phyloP scores from a whole-genome alignment of 2,888 invertebrate genomes.

The Ischnura elegans region DNA sequence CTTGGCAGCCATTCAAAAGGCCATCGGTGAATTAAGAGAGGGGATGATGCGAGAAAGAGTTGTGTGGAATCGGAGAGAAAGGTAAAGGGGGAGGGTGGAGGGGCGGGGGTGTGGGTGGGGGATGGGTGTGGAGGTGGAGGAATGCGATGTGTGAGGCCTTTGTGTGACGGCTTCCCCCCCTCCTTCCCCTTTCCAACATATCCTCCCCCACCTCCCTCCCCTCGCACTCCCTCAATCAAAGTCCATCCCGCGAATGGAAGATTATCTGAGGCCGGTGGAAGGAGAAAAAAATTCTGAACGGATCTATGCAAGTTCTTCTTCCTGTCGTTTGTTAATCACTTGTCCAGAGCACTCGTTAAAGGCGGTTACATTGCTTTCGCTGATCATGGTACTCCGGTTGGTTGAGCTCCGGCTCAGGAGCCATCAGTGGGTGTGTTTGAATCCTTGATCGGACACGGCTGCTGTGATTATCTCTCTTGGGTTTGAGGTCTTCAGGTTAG shows the following conservation, averaged over 20 bases:
- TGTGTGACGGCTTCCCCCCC: background rate
- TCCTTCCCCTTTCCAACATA: background rate
- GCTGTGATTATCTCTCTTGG: background rate
- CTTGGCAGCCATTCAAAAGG: constrained; percentile 24
- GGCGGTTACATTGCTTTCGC: background rate
- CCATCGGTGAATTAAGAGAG: constrained; percentile 18
- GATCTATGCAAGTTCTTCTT: background rate
- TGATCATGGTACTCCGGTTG: no score
- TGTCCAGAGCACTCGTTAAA: background rate
- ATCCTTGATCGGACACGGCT: background rate
- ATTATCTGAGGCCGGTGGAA: background rate
- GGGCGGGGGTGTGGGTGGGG: background rate
- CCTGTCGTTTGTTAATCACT: background rate
- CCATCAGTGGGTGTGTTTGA: no score
- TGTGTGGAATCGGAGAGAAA: background rate
- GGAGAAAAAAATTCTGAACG: background rate
- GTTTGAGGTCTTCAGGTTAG: no score
- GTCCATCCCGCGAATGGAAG: background rate
- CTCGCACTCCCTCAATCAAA: background rate
- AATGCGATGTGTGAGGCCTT: constrained; percentile 64
- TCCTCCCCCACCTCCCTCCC: background rate
- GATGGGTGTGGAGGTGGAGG: background rate
- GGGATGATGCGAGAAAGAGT: background rate
- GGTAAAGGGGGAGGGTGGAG: no score
- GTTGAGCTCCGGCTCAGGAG: no score